Base-by-base conservation (phyloP, 2,113 vertebrate species). In the Myrmecobius fasciatus region DNA sequence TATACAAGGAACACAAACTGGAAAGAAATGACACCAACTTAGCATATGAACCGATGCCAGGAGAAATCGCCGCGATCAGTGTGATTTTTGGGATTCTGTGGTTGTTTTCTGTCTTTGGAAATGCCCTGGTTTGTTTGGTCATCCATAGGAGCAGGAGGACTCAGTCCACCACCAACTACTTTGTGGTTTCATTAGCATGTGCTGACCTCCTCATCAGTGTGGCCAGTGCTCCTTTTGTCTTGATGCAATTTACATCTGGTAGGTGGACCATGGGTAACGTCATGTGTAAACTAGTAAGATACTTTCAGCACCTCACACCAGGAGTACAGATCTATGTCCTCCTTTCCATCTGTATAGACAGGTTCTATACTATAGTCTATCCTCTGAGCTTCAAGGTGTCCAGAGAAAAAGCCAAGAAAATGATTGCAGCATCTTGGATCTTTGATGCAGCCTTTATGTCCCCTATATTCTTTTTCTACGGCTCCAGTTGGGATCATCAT, bases 331-430 rank as follows among this genome's bases (percentile, higher is more conserved):
- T 99, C 2, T 99, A 99, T 0, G 99, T 99, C 26, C 99, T 99
- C 12, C 99, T 99, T 0, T 99, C 99, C 43, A 99, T 99, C 97
- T 99, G 99, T 0, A 96, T 99, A 17, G 99, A 99, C 97, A 98
- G 99, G 0, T 99, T 99, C 98, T 99, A 99, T 91, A 99, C 99
- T 3, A 99, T 99, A 0, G 98, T 99, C 89, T 99, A 99, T 91
- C 99, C 99, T 0, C 98, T 99, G 91, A 99, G 99, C 96, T 99
- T 99, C 98, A 99, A 99, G 97, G 99, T 99, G 51, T 99, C 99
- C 14, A 97, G 99, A 28, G 99, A 99, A 90, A 99, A 99, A 92
- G 99, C 99, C 89, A 99, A 99, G 98, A 99, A 98, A 94, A 99
- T 99, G 99, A 99, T 99, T 28, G 93, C 98, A 25, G 99, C 98